These are phyloP conservation scores for Damaliscus lunatus DNA, from an alignment of 2,113 vertebrate species.

Conservation along the genomic window DNA sequence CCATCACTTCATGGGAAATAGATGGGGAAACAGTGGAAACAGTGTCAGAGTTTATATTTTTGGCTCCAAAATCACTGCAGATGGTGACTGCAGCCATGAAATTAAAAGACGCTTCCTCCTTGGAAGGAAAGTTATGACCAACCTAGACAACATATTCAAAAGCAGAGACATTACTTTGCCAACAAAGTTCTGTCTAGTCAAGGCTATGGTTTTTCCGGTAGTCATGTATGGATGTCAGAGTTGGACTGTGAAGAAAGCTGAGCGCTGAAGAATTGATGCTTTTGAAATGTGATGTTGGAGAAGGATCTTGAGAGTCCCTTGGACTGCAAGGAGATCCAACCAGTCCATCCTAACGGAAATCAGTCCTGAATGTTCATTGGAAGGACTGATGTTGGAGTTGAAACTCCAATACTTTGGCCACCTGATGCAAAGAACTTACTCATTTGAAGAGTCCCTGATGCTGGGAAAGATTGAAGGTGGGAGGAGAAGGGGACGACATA, in stretches of 20 bases:
- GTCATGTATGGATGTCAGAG: not conserved
- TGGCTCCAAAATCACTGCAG: too few species aligned
- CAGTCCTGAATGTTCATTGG: not conserved
- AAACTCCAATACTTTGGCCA: not conserved
- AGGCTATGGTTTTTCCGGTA: not conserved
- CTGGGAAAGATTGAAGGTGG: not conserved
- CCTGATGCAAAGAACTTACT: not conserved
- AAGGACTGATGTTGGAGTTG: not conserved
- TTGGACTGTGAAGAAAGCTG: too few species aligned
- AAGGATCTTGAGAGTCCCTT: not conserved
- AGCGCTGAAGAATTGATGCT: fast-evolving
- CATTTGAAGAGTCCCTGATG: not conserved
- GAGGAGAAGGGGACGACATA: not conserved
- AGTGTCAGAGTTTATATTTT: too few species aligned
- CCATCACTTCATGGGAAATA: too few species aligned
- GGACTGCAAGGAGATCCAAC: not conserved
- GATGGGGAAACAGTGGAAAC: too few species aligned
- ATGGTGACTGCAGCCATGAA: too few species aligned
- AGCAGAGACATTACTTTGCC: not conserved
- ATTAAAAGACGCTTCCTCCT: not conserved
- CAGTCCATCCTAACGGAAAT: not conserved
- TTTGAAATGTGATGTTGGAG: not conserved
- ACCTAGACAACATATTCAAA: not conserved
- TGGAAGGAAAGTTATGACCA: not conserved
- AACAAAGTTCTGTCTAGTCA: not conserved